phyloP scores from a whole-genome alignment of 2,113 vertebrate genomes.

The Bujurquina vittata region DNA sequence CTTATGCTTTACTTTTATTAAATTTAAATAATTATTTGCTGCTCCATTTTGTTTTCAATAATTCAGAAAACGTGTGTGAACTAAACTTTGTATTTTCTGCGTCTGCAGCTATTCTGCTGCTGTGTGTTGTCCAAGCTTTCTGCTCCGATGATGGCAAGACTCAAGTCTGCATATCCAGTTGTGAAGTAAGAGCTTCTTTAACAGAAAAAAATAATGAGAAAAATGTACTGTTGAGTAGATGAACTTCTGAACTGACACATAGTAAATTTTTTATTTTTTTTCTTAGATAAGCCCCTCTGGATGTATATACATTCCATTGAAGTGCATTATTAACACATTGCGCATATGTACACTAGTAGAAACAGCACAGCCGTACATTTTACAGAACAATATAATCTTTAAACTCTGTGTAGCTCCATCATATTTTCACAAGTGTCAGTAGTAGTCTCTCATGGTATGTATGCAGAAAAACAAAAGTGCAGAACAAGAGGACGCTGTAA shows the following conservation, averaged over 20 bases:
- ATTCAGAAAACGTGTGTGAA: not conserved
- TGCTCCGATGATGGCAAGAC: not conserved
- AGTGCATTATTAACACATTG: not conserved
- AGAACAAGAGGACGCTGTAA: constrained; percentile 1
- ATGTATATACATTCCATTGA: not conserved
- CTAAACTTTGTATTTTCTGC: not conserved
- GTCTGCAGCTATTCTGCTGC: constrained; percentile 57
- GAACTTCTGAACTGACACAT: not conserved
- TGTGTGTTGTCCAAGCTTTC: constrained; percentile 26
- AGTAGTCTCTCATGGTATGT: not conserved
- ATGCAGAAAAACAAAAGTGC: not conserved
- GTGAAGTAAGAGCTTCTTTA: constrained; percentile 46
- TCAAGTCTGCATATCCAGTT: not conserved
- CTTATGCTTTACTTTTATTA: not conserved
- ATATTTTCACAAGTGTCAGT: not conserved
- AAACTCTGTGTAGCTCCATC: not conserved
- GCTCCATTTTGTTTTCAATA: not conserved
- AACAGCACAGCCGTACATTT: not conserved
- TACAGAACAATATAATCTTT: not conserved
- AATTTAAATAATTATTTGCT: not conserved
- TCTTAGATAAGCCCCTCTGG: too few species aligned
- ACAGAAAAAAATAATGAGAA: not conserved
- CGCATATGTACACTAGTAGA: not conserved
- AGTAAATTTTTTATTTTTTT: not conserved
- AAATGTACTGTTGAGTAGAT: not conserved